Conservation (phyloP, 64 coral and sea anemone genomes). For the Pocillopora verrucosa region DNA sequence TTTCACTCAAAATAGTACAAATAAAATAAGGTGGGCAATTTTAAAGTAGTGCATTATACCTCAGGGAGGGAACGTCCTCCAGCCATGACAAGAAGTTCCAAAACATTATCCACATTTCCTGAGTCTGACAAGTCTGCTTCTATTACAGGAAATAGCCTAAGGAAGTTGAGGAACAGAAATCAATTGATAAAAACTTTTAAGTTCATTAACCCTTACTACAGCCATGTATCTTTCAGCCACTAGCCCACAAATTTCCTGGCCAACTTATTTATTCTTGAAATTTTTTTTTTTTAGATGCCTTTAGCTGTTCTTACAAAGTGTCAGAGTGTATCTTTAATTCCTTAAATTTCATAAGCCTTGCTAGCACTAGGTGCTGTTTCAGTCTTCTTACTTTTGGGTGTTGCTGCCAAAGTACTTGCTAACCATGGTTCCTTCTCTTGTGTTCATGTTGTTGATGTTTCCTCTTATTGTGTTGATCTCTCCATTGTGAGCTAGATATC, state of each 20-base stretch:
- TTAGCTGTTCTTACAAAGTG: too few relatives aligned
- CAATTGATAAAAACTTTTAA: neutral
- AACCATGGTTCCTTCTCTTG: slow-evolving; percentile 89
- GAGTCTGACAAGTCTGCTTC: slow-evolving; percentile 89
- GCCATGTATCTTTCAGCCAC: neutral
- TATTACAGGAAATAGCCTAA: slow-evolving; percentile 89
- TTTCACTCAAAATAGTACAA: too few relatives aligned
- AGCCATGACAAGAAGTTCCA: slow-evolving; percentile 92
- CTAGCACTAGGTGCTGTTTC: too few relatives aligned
- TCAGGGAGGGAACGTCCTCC: slow-evolving; percentile 85
- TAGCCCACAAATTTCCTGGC: too few relatives aligned
- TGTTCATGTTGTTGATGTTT: slow-evolving; percentile 95
- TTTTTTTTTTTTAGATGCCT: too few relatives aligned
- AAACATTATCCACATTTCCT: slow-evolving; percentile 83
- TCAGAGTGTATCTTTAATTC: too few relatives aligned
- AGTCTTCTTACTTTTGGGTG: slow-evolving; percentile 64
- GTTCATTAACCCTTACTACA: neutral
- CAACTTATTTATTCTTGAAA: too few relatives aligned
- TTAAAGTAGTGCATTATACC: slow-evolving; percentile 18
- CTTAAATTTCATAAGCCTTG: too few relatives aligned
- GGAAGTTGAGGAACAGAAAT: neutral
- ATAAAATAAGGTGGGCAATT: neutral
- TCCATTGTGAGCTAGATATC: slow-evolving; percentile 97
- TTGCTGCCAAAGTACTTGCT: slow-evolving; percentile 79
- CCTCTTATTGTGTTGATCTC: slow-evolving; percentile 98